These are phyloP conservation scores for Trichacis sp. DNA, from an alignment of 2,888 invertebrate genomes.

Conservation along the genomic window DNA sequence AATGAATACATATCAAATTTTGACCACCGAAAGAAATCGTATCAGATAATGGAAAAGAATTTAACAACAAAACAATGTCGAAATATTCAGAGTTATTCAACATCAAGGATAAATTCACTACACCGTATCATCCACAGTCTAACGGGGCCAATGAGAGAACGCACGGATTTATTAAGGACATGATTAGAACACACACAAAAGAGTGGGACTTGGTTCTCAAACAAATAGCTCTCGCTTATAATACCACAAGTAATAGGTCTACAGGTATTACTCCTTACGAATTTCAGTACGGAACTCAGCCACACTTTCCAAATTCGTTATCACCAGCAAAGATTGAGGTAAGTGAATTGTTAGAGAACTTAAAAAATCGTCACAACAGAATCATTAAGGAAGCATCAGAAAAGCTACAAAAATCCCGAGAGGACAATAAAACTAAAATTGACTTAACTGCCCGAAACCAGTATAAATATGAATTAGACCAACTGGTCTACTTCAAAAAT, in stretches of 20 bases:
- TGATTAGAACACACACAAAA: too few species aligned
- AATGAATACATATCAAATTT: neutral
- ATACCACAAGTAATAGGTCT: too few species aligned
- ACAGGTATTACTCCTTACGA: too few species aligned
- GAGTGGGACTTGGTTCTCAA: too few species aligned
- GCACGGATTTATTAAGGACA: too few species aligned
- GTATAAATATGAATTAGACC: neutral
- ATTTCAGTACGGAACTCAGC: neutral
- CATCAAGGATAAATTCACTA: neutral
- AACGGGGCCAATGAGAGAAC: neutral
- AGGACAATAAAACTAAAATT: neutral
- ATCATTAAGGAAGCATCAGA: neutral
- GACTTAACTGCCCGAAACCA: neutral
- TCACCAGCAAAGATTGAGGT: neutral
- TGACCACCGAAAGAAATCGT: neutral
- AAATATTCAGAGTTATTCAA: neutral
- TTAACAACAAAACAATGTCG: neutral
- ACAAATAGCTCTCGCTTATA: too few species aligned
- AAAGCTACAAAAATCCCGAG: neutral
- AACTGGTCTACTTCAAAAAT: neutral
- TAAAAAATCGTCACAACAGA: neutral
- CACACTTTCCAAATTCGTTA: neutral
- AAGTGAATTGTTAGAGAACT: neutral
- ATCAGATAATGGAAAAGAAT: neutral
- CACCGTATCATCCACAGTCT: neutral